These are phyloP conservation scores for Drosophila siamana DNA, from an alignment of 2,888 invertebrate genomes.

Conservation along the genomic window DNA sequence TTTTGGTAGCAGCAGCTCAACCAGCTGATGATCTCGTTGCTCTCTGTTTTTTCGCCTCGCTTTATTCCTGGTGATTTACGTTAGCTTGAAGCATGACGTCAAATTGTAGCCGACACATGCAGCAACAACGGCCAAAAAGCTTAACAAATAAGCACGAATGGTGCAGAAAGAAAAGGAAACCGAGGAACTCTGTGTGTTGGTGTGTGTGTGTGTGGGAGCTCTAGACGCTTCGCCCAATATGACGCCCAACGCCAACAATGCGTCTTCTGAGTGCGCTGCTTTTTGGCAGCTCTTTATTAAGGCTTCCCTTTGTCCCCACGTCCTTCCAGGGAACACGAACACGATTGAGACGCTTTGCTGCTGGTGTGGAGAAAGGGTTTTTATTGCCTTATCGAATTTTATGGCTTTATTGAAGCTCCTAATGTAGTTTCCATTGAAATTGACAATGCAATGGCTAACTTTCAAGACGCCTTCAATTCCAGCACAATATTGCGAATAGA, in stretches of 20 bases:
- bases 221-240: conserved; percentile 44
- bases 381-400: conserved; percentile 73
- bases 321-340: not conserved
- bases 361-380: conserved; percentile 20
- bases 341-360: not conserved
- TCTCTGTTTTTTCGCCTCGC: conserved; percentile 4
- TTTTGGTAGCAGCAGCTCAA: not conserved
- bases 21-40: not conserved
- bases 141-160: conserved; percentile 63
- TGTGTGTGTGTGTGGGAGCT: conserved; percentile 23
- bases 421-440: conserved; percentile 56
- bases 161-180: conserved; percentile 22
- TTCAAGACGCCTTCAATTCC: conserved; percentile 20
- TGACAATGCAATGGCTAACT: conserved; percentile 42
- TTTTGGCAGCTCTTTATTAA: conserved; percentile 76
- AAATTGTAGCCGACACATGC: conserved; percentile 64
- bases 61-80: conserved; percentile 66
- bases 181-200: conserved; percentile 8
- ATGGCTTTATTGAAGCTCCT: conserved; percentile 69
- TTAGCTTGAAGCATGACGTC: conserved; percentile 75
- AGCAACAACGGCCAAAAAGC: conserved; percentile 49
- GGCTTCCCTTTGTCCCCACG: conserved; percentile 45
- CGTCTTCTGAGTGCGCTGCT: conserved; percentile 56
- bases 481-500: conserved; percentile 21
- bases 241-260: conserved; percentile 54